phyloP scores from a whole-genome alignment of 2,113 vertebrate species.

The Coracopsis vasa region DNA sequence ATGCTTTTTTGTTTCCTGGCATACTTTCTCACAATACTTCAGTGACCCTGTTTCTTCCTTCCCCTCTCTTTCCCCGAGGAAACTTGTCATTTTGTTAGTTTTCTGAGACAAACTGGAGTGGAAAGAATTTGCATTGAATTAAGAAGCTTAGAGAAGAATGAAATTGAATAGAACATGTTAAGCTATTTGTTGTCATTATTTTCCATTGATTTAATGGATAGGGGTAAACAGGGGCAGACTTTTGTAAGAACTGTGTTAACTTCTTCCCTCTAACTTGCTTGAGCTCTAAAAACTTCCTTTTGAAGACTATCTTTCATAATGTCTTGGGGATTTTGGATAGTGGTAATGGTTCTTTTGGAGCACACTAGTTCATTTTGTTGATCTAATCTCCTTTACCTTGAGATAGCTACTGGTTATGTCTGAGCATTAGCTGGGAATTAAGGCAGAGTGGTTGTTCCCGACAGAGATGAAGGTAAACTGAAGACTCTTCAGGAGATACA shows the following conservation, averaged over 20 bases:
- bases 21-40: background rate
- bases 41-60: background rate
- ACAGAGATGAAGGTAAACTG: background rate
- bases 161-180: background rate
- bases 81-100: background rate
- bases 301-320: background rate
- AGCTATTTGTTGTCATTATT: background rate
- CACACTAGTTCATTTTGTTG: background rate
- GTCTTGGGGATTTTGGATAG: background rate
- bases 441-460: background rate
- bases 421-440: background rate
- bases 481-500: background rate
- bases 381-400: background rate
- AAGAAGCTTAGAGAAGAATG: background rate
- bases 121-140: background rate
- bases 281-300: background rate
- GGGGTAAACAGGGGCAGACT: background rate
- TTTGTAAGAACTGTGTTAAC: background rate
- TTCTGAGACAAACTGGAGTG: background rate
- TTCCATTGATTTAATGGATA: background rate
- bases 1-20: background rate
- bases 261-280: background rate
- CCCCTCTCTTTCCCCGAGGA: background rate
- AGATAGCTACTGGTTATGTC: background rate
- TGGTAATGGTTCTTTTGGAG: background rate